Evolutionary conservation across 2,113 vertebrate genomes (phyloP).

Genomic region (Pampusana beccarii): DNA sequence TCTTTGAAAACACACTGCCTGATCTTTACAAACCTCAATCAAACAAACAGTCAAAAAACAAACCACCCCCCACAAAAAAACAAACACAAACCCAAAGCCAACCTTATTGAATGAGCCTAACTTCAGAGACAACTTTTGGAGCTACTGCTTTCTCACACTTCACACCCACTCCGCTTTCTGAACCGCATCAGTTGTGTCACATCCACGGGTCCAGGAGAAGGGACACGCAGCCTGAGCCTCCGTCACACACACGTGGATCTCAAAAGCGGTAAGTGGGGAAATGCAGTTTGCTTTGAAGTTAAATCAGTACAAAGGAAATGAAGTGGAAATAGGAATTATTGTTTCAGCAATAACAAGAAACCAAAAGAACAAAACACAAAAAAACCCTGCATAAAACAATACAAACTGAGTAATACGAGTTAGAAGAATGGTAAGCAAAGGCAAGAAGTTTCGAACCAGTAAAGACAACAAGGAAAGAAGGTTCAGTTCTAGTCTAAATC

Average conservation of each 20-base stretch:
- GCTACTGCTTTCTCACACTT: neutral
- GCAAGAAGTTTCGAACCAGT: neutral
- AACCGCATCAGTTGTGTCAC: neutral
- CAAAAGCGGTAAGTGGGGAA: neutral
- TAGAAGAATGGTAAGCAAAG: neutral
- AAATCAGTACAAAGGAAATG: neutral
- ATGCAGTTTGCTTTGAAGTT: neutral
- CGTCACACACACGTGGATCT: rapidly evolving
- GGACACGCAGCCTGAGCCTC: neutral
- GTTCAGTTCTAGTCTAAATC: neutral
- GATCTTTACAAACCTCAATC: neutral
- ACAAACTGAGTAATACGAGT: rapidly evolving
- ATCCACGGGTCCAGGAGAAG: neutral
- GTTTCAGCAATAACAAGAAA: neutral
- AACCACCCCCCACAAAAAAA: too few relatives aligned
- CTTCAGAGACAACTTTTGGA: neutral
- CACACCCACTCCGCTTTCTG: neutral
- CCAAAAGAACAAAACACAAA: neutral
- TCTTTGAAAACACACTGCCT: neutral
- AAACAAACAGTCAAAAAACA: neutral
- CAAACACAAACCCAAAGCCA: too few relatives aligned
- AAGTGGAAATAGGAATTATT: neutral
- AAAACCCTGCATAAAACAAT: too few relatives aligned
- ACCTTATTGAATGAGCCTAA: rapidly evolving
- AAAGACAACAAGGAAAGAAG: neutral